phyloP scores from a whole-genome alignment of 2,797 vertebrate species.

The Graptemys geographica region DNA sequence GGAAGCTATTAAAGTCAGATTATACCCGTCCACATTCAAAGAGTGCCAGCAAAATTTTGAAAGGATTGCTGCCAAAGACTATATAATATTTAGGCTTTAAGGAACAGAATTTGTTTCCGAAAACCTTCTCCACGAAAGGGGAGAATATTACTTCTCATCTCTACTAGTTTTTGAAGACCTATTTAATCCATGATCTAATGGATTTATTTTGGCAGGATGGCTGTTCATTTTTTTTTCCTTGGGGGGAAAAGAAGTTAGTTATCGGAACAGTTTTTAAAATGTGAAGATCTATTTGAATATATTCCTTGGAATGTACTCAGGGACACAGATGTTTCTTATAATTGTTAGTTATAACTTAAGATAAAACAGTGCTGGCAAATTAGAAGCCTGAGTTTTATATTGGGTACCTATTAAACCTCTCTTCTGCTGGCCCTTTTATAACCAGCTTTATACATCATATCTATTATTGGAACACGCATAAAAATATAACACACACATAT shows the following conservation, averaged over 20 bases:
- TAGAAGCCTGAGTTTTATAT: conserved; percentile 1
- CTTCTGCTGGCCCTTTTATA: not conserved
- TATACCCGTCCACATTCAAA: not conserved
- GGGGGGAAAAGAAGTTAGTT: not conserved
- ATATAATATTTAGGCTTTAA: not conserved
- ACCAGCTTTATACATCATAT: not conserved
- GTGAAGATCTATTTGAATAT: conserved; percentile 35
- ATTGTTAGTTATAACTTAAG: conserved; percentile 25
- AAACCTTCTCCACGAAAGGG: conserved; percentile 22
- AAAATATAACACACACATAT: not conserved
- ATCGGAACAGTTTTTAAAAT: conserved; percentile 18
- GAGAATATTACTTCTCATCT: conserved; percentile 1
- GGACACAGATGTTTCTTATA: conserved; percentile 17
- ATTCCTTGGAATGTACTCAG: not conserved
- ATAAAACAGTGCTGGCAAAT: not conserved
- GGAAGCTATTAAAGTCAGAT: conserved; percentile 11
- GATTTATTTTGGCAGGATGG: conserved; percentile 41
- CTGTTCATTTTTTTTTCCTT: not conserved
- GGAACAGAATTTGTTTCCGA: not conserved
- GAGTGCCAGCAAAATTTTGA: not conserved
- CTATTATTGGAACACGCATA: not conserved
- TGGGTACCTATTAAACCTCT: not conserved
- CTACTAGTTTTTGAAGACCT: conserved; percentile 23
- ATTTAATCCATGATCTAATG: conserved; percentile 42
- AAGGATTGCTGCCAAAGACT: not conserved